A percentile compares a stretch with the other conserved stretches of the same genome.
Conservation (phyloP, 2,113 vertebrate species). For the Trogon surrucura region DNA sequence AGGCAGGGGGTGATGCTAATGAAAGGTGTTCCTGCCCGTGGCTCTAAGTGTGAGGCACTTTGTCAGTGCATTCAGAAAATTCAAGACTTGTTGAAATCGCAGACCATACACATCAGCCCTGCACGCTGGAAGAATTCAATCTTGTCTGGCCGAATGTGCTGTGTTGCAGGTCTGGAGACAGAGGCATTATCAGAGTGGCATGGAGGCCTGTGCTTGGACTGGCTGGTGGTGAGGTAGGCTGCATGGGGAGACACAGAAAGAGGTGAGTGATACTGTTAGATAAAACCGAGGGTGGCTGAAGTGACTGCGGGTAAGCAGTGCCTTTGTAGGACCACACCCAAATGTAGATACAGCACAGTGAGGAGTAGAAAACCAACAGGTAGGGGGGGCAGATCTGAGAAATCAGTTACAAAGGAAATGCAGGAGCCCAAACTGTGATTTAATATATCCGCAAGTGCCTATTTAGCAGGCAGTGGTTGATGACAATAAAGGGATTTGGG, state of each 20-base stretch:
- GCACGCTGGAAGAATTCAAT: neutral
- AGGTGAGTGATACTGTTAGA: neutral
- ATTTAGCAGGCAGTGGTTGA: neutral
- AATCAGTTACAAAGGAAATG: neutral
- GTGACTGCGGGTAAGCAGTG: neutral
- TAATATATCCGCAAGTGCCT: neutral
- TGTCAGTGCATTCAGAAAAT: neutral
- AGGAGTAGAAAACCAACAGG: neutral
- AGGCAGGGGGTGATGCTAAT: neutral
- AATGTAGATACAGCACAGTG: neutral
- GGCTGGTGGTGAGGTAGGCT: neutral
- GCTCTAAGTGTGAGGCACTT: neutral
- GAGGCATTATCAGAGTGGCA: neutral
- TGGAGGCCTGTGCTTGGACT: neutral
- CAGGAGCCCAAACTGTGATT: neutral
- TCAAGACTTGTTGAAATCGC: neutral
- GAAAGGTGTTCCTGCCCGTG: neutral
- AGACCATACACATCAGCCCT: neutral
- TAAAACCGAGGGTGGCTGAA: neutral
- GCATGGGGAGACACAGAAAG: neutral
- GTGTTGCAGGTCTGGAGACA: neutral
- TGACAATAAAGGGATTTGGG: neutral
- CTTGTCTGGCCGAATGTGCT: neutral
- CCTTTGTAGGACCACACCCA: neutral
- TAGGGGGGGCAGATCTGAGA: neutral